Evolutionary conservation across 1,140 invertebrate genomes (phyloP), one percentile per base, ranked within the genome.

Genomic region (Musca vetustissima): DNA sequence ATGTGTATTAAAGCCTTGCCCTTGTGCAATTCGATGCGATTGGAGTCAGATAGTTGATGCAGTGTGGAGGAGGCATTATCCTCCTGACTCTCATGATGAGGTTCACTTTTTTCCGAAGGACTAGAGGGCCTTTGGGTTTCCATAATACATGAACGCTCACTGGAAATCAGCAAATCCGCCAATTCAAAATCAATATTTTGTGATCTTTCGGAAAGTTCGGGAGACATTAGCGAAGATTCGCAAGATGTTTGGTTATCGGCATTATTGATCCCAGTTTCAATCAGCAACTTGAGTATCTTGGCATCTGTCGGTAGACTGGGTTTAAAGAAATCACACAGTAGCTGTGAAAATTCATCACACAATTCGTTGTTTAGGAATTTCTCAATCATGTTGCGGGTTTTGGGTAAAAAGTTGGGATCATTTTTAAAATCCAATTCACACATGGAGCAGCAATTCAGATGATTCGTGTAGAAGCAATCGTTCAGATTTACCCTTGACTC

Each of bases 1-100:
- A 89, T 90, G 78, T 93, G 91, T 36, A 93, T 85, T 43, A 91
- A 80, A 1, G 91, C 91, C 73, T 89, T 87, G 69, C 90, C 90
- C 74, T 82, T 82, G 66, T 82, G 80, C 53, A 89, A 89, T 72
- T 86, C 87, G 74, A 87, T 85, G 36, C 85, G 80, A 69, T 82
- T 79, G 3, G 76, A 79, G 19, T 82, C 80, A 15, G 80, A 81
- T 0, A 82, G 73, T 55, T 82, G 80, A 65, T 80, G 78, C 25
- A 82, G 19, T 1, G 78, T 76, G 49, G 75, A 81, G 1, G 76
- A 78, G 2, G 75, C 77, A 57, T 82, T 82, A 48, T 82, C 78
- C 22, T 80, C 80, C 64, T 79, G 80, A 50, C 77, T 78, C 21
- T 79, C 77, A 6, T 74, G 70, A 19, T 75, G 80, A n/a, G 77